These are phyloP conservation scores for Triplophysa yarkandensis DNA, from an alignment of 2,797 vertebrate genomes.

Conservation along the genomic window DNA sequence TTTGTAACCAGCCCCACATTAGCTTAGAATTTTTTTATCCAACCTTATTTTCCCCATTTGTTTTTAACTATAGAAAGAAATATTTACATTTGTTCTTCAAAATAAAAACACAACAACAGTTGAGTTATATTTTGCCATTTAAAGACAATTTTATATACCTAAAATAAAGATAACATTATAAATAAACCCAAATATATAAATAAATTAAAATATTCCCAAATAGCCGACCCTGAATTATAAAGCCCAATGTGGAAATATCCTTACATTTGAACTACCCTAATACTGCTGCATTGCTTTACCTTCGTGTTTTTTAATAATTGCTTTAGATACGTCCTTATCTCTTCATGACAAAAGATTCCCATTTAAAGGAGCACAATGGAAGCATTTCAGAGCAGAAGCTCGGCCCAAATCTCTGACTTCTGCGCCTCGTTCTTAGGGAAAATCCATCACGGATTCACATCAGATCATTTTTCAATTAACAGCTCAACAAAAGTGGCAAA, in stretches of 20 bases:
- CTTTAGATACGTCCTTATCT: slow-evolving; percentile 13
- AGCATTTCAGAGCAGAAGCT: slow-evolving; percentile 21
- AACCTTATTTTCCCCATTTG: no score
- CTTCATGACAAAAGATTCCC: slow-evolving; percentile 27
- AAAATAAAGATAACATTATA: no score
- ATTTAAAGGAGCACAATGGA: slow-evolving; percentile 18
- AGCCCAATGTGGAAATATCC: neutral
- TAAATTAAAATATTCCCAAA: neutral
- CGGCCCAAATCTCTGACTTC: slow-evolving; percentile 38
- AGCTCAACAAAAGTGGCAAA: slow-evolving; percentile 16
- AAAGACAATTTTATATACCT: no score
- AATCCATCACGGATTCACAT: slow-evolving; percentile 25
- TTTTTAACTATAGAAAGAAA: neutral
- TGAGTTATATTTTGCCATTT: no score
- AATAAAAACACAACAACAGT: neutral
- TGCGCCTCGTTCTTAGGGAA: slow-evolving; percentile 15
- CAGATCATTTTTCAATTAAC: slow-evolving; percentile 34
- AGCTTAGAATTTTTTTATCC: no score
- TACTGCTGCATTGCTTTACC: neutral
- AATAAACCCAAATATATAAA: neutral
- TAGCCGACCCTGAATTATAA: neutral
- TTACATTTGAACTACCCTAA: slow-evolving; percentile 4
- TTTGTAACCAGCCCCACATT: neutral
- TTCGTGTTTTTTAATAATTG: neutral
- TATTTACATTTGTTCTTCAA: neutral